Evolutionary conservation across 2,113 vertebrate species (phyloP).

Genomic region (Phasianus colchicus): DNA sequence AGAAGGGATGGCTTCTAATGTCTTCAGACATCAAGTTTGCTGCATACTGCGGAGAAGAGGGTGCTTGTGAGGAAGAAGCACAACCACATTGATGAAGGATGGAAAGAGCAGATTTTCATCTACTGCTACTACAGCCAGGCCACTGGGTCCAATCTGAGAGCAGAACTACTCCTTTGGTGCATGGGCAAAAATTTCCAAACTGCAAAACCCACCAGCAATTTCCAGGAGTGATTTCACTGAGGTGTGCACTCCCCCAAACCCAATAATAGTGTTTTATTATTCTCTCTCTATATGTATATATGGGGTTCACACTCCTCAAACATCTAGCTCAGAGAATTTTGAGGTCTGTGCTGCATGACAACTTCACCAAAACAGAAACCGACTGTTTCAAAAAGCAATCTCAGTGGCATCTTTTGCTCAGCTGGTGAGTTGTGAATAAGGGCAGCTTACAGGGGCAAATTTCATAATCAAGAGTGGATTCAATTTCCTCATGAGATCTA

Average conservation of each 20-base stretch:
- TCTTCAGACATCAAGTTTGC: not conserved
- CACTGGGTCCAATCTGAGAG: not conserved
- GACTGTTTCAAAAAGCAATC: not conserved
- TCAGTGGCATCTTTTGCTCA: not conserved
- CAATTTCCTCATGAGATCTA: not conserved
- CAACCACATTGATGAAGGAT: not conserved
- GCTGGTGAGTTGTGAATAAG: not conserved
- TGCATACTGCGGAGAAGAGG: not conserved
- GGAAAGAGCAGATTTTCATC: not conserved
- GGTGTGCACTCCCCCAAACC: not conserved
- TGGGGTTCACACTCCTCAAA: not conserved
- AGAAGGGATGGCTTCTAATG: not conserved
- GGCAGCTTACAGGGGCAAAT: not conserved
- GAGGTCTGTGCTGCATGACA: not conserved
- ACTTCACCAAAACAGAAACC: not conserved
- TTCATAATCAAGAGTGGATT: not conserved
- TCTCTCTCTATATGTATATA: too few relatives aligned
- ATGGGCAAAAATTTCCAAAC: not conserved
- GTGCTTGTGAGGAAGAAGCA: not conserved
- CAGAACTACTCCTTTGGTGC: not conserved
- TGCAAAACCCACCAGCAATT: not conserved
- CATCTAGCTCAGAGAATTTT: not conserved
- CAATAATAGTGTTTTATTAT: too few relatives aligned
- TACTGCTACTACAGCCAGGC: accelerated
- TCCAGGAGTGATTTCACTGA: not conserved